Conservation (phyloP, 1,140 invertebrate species). For the Brevipalpus yothersi region DNA sequence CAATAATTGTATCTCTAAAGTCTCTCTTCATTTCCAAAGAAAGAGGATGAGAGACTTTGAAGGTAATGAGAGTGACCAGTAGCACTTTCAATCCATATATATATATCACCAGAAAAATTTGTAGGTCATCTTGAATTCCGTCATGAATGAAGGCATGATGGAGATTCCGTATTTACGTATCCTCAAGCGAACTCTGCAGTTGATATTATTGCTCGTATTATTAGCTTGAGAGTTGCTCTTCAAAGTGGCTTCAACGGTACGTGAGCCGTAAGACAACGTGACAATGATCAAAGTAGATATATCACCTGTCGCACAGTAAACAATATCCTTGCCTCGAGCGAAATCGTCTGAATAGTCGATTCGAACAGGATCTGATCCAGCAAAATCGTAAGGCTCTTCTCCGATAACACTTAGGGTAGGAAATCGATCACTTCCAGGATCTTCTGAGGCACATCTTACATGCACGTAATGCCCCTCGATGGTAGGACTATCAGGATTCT, state of each 20-base stretch:
- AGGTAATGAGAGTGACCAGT: too few relatives aligned
- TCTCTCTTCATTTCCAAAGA: too few relatives aligned
- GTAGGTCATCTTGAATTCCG: constrained; percentile 3
- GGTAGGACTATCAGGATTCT: background rate
- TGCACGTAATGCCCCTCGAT: constrained; percentile 7
- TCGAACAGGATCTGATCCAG: background rate
- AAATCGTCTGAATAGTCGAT: background rate
- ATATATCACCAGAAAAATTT: constrained; percentile 33
- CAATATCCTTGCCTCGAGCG: background rate
- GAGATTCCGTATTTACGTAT: constrained; percentile 1
- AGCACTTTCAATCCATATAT: constrained; percentile 34
- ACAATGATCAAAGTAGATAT: background rate
- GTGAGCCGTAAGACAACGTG: background rate
- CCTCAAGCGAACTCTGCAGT: background rate
- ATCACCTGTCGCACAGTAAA: background rate
- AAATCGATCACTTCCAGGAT: background rate
- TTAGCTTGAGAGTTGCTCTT: background rate
- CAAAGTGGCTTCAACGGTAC: background rate
- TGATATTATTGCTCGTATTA: background rate
- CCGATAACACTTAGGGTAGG: background rate
- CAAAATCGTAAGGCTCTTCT: background rate
- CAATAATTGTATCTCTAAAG: too few relatives aligned
- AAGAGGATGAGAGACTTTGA: too few relatives aligned
- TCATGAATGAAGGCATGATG: constrained; percentile 6
- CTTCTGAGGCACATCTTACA: background rate